Evolutionary conservation across 2,113 vertebrate genomes (phyloP).

Genomic region (Oophaga pumilio): DNA sequence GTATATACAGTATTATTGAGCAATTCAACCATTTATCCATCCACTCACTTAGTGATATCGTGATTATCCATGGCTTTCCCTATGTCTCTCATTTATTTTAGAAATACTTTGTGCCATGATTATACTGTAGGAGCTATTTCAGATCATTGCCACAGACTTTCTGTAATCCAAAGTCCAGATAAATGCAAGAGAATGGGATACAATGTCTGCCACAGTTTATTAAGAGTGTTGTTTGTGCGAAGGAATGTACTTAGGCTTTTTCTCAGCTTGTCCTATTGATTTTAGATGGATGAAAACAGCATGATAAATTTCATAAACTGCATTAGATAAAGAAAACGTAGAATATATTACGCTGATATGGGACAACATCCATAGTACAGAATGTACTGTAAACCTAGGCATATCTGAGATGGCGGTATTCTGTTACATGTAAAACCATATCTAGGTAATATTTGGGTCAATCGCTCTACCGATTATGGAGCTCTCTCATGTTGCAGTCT

Average conservation of each 20-base stretch:
- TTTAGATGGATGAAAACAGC: constrained; percentile 5
- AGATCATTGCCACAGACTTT: background rate
- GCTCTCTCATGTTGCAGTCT: background rate
- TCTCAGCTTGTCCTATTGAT: constrained; percentile 18
- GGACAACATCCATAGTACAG: background rate
- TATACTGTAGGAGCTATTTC: background rate
- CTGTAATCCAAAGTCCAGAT: background rate
- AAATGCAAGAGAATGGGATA: background rate
- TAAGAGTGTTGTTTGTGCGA: constrained; percentile 10
- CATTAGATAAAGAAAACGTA: background rate
- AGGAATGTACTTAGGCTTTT: constrained; percentile 17
- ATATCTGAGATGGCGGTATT: background rate
- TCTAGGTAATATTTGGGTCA: background rate
- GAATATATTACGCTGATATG: background rate
- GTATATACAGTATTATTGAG: background rate
- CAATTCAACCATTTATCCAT: too few relatives aligned
- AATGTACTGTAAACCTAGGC: background rate
- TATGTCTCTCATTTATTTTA: background rate
- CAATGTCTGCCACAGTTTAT: background rate
- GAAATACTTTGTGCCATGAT: background rate
- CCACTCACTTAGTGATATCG: too few relatives aligned
- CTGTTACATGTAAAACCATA: background rate
- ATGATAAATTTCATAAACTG: background rate
- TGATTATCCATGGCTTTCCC: background rate
- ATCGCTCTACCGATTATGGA: background rate